Evolutionary conservation across 2,888 invertebrate genomes (phyloP).

Genomic region (Drosophila pegasa): DNA sequence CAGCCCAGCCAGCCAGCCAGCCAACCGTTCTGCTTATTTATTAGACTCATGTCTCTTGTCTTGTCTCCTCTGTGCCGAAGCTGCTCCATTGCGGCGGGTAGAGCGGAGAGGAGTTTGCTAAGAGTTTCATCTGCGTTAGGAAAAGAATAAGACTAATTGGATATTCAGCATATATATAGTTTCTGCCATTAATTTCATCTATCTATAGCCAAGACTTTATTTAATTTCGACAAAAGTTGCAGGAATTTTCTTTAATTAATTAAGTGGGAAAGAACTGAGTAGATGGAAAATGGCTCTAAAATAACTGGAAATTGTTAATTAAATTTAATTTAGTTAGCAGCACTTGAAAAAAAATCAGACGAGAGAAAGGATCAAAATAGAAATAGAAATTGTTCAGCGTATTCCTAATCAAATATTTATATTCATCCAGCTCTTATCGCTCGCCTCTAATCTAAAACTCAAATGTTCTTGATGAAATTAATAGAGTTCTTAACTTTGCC

Average conservation of each 20-base stretch:
- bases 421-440: neutral
- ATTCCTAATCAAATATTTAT: neutral
- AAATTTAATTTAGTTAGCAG: neutral
- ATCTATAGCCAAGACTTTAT: neutral
- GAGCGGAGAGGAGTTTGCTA: neutral
- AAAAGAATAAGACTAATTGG: conserved; percentile 4
- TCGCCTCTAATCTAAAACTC: conserved; percentile 22
- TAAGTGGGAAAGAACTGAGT: neutral
- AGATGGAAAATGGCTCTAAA: neutral
- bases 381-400: neutral
- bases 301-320: neutral
- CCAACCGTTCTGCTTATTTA: conserved; percentile 42
- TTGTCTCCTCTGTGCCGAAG: conserved; percentile 11
- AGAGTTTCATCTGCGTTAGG: conserved; percentile 10
- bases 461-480: conserved; percentile 55
- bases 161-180: conserved; percentile 1
- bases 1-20: conserved; percentile 9
- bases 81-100: neutral
- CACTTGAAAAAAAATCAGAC: neutral
- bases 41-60: conserved; percentile 35
- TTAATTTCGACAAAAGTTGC: neutral
- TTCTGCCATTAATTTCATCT: conserved; percentile 16
- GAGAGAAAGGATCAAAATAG: neutral
- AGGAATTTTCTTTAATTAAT: neutral
- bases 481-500: conserved; percentile 63